Base-by-base conservation (phyloP, 2,797 vertebrate species). In the Kryptolebias ocellatus region DNA sequence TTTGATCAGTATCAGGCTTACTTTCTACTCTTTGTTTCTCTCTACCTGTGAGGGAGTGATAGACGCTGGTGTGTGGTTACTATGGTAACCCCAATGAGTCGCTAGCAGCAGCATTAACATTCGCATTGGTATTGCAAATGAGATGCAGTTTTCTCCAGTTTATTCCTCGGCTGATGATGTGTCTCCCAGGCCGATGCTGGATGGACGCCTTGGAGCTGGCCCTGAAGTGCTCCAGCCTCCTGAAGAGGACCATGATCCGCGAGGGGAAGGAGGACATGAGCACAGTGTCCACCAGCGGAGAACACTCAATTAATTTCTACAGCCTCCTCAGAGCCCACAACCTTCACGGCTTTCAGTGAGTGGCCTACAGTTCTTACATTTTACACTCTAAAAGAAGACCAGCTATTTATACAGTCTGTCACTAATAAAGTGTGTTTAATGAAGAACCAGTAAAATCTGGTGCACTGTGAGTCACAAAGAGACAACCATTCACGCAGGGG, bases 131-230 rank as follows among this genome's bases (percentile, higher is more conserved):
- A 42, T 42, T 44, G 17, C 20, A 37, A 57, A 5, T 14, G 10
- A 27, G 5, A 5, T 39, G 20, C 14, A 24, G 31, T 34, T 34
- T 5, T 34, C 5, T 34, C 4, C 31, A 39, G 16, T 53, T 42
- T 64, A 12, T 54, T 54, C 29, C 15, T 29, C 20, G 17, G 24
- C 17, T 18, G 11, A 49, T 24, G 20, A 29, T 68, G 2, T 69
- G 0, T 52, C 5, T 52, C 2, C 4, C 83, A 99, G 98, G 98
- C 69, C 95, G 98, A 60, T 99, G 97, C 88, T 99, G 98, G 98
- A 98, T 99, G 98, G 98, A 99, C 60, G 98, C 98, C 74, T 89
- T 99, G 81, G 98, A 99, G 80, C 89, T 99, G 90, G 98, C 98
- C 84, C 91, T 99, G 90, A 99, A 98, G 86, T 99, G 98, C 89